These are phyloP conservation scores for Drosophila nr. medialis DNA, from an alignment of 2,888 invertebrate genomes.

Conservation along the genomic window DNA sequence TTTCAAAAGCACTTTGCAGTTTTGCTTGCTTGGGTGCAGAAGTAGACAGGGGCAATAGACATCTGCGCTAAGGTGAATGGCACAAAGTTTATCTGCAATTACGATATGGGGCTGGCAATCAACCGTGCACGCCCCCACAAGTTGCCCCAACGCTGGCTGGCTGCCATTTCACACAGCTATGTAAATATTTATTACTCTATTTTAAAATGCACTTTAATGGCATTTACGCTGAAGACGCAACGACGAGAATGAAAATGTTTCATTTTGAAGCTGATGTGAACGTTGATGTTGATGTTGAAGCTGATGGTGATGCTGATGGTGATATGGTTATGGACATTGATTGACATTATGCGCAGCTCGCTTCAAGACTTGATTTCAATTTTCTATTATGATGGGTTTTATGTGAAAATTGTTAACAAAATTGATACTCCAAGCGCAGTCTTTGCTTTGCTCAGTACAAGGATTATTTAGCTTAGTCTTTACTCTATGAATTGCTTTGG, in stretches of 20 bases:
- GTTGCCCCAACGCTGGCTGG: not conserved
- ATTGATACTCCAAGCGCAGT: not conserved
- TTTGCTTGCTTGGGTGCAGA: conserved; percentile 15
- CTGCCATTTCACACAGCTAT: conserved; percentile 29
- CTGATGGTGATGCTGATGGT: not conserved
- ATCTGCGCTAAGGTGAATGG: conserved; percentile 74
- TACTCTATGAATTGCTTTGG: not conserved
- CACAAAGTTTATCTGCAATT: conserved; percentile 80
- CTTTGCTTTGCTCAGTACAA: not conserved
- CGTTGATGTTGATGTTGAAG: conserved; percentile 16
- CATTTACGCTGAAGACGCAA: conserved; percentile 33
- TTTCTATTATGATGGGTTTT: conserved; percentile 21
- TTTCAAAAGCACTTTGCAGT: conserved; percentile 73
- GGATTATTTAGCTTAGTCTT: not conserved
- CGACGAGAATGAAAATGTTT: conserved; percentile 20
- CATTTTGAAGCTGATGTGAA: conserved; percentile 12
- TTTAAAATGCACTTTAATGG: conserved; percentile 74
- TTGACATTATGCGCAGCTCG: conserved; percentile 28
- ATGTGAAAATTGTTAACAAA: conserved; percentile 13
- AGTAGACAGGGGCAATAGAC: conserved; percentile 50
- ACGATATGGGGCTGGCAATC: conserved; percentile 71
- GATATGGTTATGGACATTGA: conserved; percentile 36
- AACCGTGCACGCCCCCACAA: conserved; percentile 16
- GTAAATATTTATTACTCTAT: conserved; percentile 75
- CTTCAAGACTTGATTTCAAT: conserved; percentile 22